phyloP scores from a whole-genome alignment of 2,797 vertebrate species.

The Sebastes vulpes region DNA sequence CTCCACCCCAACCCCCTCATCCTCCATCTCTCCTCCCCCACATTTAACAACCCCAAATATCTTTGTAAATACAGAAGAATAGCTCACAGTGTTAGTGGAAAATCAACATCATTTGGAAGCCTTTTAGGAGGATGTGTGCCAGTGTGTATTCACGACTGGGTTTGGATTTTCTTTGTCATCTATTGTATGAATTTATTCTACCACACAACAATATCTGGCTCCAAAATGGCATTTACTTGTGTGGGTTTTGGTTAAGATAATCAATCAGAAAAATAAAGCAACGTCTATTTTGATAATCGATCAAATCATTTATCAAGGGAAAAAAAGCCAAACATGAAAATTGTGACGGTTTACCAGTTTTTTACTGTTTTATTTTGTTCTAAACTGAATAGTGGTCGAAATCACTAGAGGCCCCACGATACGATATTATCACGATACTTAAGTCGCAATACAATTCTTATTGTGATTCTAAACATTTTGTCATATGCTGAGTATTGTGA shows the following conservation, averaged over 20 bases:
- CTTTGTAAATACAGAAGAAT: constrained; percentile 50
- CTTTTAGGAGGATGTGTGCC: constrained; percentile 15
- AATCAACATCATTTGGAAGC: constrained; percentile 54
- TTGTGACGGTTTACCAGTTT: neutral
- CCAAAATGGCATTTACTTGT: neutral
- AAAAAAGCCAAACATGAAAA: neutral
- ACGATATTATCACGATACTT: too few relatives aligned
- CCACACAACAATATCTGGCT: neutral
- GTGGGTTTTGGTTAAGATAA: neutral
- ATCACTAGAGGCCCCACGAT: too few relatives aligned
- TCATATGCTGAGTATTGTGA: too few relatives aligned
- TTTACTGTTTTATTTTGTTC: neutral
- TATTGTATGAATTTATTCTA: neutral
- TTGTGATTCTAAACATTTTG: too few relatives aligned
- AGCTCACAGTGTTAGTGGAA: constrained; percentile 34
- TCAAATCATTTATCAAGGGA: neutral
- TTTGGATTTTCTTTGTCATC: neutral
- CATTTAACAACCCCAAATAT: constrained; percentile 49
- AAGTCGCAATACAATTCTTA: too few relatives aligned
- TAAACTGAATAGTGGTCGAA: neutral
- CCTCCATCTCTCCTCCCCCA: constrained; percentile 10
- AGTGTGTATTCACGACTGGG: neutral
- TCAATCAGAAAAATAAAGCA: neutral
- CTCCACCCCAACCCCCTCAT: neutral
- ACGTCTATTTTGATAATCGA: neutral